Evolutionary conservation across 2,113 vertebrate species (phyloP).

Genomic region (Megalops atlanticus): DNA sequence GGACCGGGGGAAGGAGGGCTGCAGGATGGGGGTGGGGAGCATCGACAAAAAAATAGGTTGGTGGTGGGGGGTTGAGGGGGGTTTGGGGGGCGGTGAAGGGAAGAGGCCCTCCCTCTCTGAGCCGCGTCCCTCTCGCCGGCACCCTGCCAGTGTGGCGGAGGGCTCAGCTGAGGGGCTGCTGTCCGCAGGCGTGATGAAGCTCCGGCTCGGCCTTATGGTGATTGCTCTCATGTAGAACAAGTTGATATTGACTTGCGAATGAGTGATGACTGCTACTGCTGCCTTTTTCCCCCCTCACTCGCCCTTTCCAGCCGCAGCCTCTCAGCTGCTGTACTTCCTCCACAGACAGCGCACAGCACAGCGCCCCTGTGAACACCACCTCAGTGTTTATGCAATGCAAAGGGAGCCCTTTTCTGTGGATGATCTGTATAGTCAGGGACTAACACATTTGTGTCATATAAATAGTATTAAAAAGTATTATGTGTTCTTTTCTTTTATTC

Average conservation of each 20-base stretch:
- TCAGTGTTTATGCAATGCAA: neutral
- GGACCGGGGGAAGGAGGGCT: slow-evolving; percentile 51
- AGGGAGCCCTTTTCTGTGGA: neutral
- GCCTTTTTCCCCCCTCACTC: slow-evolving; percentile 47
- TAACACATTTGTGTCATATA: no score
- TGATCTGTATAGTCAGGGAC: no score
- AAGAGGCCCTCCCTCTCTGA: slow-evolving; percentile 39
- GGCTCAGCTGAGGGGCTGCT: slow-evolving; percentile 75
- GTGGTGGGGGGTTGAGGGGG: slow-evolving; percentile 22
- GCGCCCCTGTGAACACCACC: neutral
- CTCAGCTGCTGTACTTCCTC: neutral
- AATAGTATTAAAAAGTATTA: no score
- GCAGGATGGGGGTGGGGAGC: slow-evolving; percentile 30
- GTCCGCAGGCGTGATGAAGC: slow-evolving; percentile 79
- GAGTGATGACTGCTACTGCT: slow-evolving; percentile 77
- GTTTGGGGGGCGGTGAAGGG: neutral
- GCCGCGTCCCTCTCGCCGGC: slow-evolving; percentile 22
- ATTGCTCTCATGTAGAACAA: slow-evolving; percentile 95
- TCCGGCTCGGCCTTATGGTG: slow-evolving; percentile 84
- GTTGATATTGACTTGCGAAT: slow-evolving; percentile 88
- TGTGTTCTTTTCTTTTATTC: no score
- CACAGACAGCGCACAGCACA: neutral
- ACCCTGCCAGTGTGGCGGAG: slow-evolving; percentile 46
- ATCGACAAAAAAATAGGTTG: slow-evolving; percentile 44
- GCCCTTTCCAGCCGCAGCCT: slow-evolving; percentile 32